A percentile compares a stretch with the other conserved stretches of the same genome.
Evolutionary conservation across 2,113 vertebrate species (phyloP).

Genomic region (Pseudonaja textilis): DNA sequence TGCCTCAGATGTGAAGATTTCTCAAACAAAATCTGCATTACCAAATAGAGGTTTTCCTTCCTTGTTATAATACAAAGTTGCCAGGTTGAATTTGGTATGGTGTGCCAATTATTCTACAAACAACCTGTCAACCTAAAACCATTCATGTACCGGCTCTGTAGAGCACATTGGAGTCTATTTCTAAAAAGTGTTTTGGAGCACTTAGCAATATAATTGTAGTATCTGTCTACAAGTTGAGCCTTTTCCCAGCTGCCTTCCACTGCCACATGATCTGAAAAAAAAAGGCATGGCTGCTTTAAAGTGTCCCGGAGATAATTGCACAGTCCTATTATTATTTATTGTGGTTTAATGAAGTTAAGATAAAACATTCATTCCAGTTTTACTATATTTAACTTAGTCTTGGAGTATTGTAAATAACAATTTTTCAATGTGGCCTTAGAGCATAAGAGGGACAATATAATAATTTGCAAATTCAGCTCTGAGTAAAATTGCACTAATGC

Average conservation of each 20-base stretch:
- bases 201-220: neutral
- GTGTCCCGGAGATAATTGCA: neutral
- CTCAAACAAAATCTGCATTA: neutral
- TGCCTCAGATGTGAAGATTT: neutral
- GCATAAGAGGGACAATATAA: constrained; percentile 31
- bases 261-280: neutral
- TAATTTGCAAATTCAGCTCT: constrained; percentile 22
- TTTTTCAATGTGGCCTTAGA: constrained; percentile 29
- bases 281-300: neutral
- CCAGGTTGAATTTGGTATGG: neutral
- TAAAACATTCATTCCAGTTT: neutral
- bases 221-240: neutral
- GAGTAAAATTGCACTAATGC: constrained; percentile 58
- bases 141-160: neutral
- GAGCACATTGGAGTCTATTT: neutral
- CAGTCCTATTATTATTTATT: neutral
- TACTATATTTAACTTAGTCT: neutral
- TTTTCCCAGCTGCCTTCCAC: neutral
- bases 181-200: neutral
- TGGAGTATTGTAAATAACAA: neutral
- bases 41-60: neutral
- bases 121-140: neutral
- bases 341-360: neutral
- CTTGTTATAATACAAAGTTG: neutral
- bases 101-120: neutral